phyloP scores from a whole-genome alignment of 2,797 vertebrate species.

The Crenichthys baileyi region DNA sequence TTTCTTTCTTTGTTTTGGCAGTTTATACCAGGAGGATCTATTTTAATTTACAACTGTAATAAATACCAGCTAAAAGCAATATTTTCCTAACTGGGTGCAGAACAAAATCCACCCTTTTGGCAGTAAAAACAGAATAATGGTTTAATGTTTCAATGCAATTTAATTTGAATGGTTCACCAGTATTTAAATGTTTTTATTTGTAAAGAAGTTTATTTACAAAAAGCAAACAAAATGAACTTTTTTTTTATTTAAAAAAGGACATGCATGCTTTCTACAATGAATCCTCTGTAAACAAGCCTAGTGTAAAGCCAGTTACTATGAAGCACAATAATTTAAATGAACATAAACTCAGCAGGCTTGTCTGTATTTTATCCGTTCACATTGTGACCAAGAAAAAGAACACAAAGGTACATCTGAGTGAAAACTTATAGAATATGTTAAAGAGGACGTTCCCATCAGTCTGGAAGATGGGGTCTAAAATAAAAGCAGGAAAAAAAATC shows the following conservation, averaged over 20 bases:
- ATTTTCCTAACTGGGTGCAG: not conserved
- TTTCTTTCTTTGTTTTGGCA: not conserved
- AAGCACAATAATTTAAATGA: constrained; percentile 76
- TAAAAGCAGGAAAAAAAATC: constrained; percentile 28
- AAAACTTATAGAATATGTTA: not conserved
- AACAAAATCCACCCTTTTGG: not conserved
- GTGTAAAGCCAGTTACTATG: constrained; percentile 53
- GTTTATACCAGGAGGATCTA: not conserved
- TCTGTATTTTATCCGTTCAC: constrained; percentile 46
- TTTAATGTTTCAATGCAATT: not conserved
- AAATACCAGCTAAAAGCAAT: not conserved
- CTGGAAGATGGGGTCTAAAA: constrained; percentile 19
- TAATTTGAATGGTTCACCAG: constrained; percentile 11
- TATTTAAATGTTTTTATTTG: constrained; percentile 49
- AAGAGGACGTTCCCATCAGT: constrained; percentile 30
- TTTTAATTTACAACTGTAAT: not conserved
- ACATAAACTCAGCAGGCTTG: constrained; percentile 29
- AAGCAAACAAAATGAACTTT: constrained; percentile 40
- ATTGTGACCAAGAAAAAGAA: constrained; percentile 7
- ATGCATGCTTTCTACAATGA: constrained; percentile 49
- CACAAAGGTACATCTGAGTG: constrained; percentile 23
- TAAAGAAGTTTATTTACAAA: constrained; percentile 62
- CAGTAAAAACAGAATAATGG: not conserved
- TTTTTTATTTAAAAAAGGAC: constrained; percentile 55
- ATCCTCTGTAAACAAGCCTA: constrained; percentile 62